These are phyloP conservation scores for Euspilapteryx auroguttella DNA, from an alignment of 2,888 invertebrate species.

Conservation along the genomic window DNA sequence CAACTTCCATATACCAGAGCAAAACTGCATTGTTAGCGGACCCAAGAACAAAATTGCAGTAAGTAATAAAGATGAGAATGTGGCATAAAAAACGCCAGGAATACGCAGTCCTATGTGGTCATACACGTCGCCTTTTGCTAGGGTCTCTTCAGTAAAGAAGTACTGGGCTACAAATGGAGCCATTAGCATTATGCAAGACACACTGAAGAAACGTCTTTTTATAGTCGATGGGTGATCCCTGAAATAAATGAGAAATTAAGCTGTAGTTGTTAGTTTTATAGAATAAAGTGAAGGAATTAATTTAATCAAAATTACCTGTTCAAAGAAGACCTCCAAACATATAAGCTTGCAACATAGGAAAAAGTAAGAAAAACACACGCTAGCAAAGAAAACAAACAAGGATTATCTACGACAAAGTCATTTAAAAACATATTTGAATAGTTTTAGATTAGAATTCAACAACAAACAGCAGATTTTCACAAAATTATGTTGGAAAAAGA, in stretches of 20 bases:
- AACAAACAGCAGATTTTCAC: too few species aligned
- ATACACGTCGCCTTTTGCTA: conserved; percentile 65
- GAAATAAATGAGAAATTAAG: conserved; percentile 21
- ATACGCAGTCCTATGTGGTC: conserved; percentile 76
- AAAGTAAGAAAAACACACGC: conserved; percentile 78
- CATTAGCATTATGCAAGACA: conserved; percentile 76
- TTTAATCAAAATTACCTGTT: conserved; percentile 61
- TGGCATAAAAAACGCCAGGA: conserved; percentile 73
- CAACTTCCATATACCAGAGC: conserved; percentile 68
- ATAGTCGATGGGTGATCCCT: conserved; percentile 90
- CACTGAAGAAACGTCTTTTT: conserved; percentile 85
- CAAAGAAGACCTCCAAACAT: conserved; percentile 80
- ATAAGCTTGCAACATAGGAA: conserved; percentile 83
- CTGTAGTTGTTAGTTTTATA: not conserved
- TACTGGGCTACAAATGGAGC: conserved; percentile 78
- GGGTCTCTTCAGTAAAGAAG: conserved; percentile 66
- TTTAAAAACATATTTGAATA: conserved; percentile 4
- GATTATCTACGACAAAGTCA: conserved; percentile 20
- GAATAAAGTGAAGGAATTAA: not conserved
- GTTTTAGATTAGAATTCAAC: too few species aligned
- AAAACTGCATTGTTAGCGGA: conserved; percentile 74
- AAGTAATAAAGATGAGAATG: conserved; percentile 72
- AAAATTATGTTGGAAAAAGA: too few species aligned
- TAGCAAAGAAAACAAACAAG: conserved; percentile 65
- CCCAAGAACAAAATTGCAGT: conserved; percentile 83